A percentile compares a stretch with the other conserved stretches of the same genome.
Evolutionary conservation across 1,140 invertebrate species (phyloP).

Genomic region (Rhyzopertha dominica): DNA sequence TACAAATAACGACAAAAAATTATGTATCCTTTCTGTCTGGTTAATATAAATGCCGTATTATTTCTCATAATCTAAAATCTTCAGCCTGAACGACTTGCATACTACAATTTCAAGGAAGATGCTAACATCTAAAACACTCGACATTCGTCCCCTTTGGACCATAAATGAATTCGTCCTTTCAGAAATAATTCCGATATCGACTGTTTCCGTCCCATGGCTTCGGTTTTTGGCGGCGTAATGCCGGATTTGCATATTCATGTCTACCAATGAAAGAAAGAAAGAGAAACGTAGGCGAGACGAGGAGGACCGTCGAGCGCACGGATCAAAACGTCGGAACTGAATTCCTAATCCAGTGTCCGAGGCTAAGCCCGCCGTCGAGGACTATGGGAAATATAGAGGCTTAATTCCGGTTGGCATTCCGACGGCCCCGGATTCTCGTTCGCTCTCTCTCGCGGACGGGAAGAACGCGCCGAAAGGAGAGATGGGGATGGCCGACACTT

Average conservation of each 20-base stretch:
- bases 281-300: slow-evolving; percentile 5
- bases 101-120: too few species aligned
- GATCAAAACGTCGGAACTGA: slow-evolving; percentile 35
- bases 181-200: too few species aligned
- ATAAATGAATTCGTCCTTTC: too few species aligned
- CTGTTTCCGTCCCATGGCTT: too few species aligned
- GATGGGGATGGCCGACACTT: background rate
- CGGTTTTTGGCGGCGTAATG: slow-evolving; percentile 19
- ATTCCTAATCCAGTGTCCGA: slow-evolving; percentile 36
- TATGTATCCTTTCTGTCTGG: too few species aligned
- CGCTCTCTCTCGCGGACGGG: background rate
- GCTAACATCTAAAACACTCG: too few species aligned
- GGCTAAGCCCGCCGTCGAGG: slow-evolving; percentile 27
- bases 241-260: slow-evolving; percentile 22
- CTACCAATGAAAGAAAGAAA: slow-evolving; percentile 14
- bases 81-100: too few species aligned
- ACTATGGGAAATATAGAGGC: slow-evolving; percentile 31
- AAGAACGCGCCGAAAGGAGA: background rate
- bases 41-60: too few species aligned
- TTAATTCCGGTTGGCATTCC: slow-evolving; percentile 25
- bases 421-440: background rate
- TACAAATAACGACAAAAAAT: too few species aligned
- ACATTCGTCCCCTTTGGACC: too few species aligned
- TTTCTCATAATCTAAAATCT: too few species aligned
- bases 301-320: slow-evolving; percentile 18